Evolutionary conservation across 2,797 vertebrate genomes (phyloP).

Genomic region (Acestrorhynchus altus): DNA sequence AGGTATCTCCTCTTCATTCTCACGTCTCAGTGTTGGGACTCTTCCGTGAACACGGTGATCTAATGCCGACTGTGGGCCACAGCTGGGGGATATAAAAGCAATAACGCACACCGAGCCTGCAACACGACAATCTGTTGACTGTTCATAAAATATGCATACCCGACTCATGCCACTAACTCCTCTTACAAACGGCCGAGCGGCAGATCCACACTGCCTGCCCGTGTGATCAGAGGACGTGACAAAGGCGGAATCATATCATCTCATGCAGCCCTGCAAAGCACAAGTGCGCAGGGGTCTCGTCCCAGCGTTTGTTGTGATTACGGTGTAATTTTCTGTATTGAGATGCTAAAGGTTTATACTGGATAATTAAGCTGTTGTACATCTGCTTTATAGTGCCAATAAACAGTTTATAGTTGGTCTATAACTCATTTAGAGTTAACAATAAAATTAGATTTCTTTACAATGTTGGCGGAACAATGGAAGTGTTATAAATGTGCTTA

Average conservation of each 20-base stretch:
- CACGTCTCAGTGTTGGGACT: constrained; percentile 26
- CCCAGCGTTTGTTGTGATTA: background rate
- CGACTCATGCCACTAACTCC: constrained; percentile 36
- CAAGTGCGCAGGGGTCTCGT: background rate
- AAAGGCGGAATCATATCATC: constrained; percentile 3
- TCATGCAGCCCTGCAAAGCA: background rate
- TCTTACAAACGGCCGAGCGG: constrained; percentile 12
- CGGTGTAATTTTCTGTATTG: constrained; percentile 19
- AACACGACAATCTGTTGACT: constrained; percentile 59
- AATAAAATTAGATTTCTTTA: constrained; percentile 22
- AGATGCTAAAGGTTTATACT: constrained; percentile 20
- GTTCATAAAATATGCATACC: constrained; percentile 59
- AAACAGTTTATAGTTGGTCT: constrained; percentile 42
- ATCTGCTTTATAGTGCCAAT: constrained; percentile 50
- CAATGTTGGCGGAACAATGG: constrained; percentile 23
- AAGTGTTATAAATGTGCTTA: background rate
- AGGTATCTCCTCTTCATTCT: constrained; percentile 1
- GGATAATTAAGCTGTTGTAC: constrained; percentile 42
- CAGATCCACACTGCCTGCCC: constrained; percentile 7
- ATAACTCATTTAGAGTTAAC: constrained; percentile 28
- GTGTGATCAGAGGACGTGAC: constrained; percentile 11
- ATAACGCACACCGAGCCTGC: constrained; percentile 47
- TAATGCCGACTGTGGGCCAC: constrained; percentile 44
- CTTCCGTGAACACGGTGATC: constrained; percentile 45
- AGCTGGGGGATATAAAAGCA: constrained; percentile 53